A percentile compares a stretch with the other conserved stretches of the same genome.
Evolutionary conservation across 2,113 vertebrate genomes (phyloP).

Genomic region (Onychostruthus taczanowskii): DNA sequence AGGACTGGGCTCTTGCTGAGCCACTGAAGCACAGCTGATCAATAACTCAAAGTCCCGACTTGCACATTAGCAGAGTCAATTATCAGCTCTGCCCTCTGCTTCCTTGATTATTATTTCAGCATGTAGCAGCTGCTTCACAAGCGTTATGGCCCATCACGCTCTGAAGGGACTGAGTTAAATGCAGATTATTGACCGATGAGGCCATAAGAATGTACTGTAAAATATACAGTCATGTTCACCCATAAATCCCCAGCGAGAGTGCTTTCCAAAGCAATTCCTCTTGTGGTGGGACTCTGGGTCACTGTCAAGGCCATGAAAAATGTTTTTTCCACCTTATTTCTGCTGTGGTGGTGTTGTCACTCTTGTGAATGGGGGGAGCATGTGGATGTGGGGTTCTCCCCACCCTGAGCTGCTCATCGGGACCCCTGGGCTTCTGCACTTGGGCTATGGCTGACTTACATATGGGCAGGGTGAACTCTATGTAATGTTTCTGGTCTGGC

Average conservation of each 20-base stretch:
- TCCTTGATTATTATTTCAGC: constrained; percentile 72
- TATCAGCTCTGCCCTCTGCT: constrained; percentile 64
- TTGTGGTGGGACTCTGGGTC: background rate
- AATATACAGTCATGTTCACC: constrained; percentile 12
- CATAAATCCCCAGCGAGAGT: constrained; percentile 36
- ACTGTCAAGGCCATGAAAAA: constrained; percentile 6
- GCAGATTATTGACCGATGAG: constrained; percentile 66
- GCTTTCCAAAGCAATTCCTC: constrained; percentile 6
- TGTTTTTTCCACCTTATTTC: background rate
- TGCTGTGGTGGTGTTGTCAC: background rate
- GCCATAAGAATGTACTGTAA: constrained; percentile 50
- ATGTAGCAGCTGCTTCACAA: constrained; percentile 62
- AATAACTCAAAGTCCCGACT: constrained; percentile 56
- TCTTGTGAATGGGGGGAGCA: background rate
- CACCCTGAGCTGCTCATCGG: accelerated
- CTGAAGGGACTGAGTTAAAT: constrained; percentile 64
- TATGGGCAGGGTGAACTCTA: background rate
- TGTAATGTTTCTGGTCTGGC: background rate
- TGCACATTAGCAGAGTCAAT: constrained; percentile 66
- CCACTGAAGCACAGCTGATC: constrained; percentile 52
- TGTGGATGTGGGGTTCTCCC: background rate
- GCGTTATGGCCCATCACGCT: constrained; percentile 58
- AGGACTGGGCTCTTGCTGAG: background rate
- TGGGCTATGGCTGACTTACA: background rate
- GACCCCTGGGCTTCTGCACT: background rate